These are phyloP conservation scores for Drosophila paulistorum DNA, from an alignment of 1,140 invertebrate genomes.

Conservation along the genomic window DNA sequence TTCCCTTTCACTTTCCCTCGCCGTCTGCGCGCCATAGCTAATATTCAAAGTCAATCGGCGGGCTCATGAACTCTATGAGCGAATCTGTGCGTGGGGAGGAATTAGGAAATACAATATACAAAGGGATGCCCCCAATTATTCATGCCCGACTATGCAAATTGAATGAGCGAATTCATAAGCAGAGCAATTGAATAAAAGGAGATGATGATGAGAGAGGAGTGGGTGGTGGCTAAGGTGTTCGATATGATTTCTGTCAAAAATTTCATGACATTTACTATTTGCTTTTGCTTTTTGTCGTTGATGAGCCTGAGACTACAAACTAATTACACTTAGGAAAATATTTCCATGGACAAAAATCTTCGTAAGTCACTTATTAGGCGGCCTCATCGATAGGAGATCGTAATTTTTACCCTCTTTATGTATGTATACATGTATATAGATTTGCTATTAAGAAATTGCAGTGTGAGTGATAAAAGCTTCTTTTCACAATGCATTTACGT, in stretches of 20 bases:
- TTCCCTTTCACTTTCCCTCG: background rate
- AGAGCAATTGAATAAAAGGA: slow-evolving; percentile 4
- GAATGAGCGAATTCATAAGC: slow-evolving; percentile 71
- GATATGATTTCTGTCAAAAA: slow-evolving; percentile 59
- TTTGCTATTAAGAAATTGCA: too few relatives aligned
- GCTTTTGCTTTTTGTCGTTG: slow-evolving; percentile 76
- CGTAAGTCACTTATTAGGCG: too few relatives aligned
- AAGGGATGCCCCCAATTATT: slow-evolving; percentile 57
- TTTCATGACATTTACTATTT: slow-evolving; percentile 60
- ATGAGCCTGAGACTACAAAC: slow-evolving; percentile 56
- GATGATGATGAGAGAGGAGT: background rate
- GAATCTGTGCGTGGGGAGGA: background rate
- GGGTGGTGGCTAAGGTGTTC: slow-evolving; percentile 18
- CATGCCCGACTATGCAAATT: slow-evolving; percentile 75
- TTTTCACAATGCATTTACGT: too few relatives aligned
- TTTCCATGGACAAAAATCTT: background rate
- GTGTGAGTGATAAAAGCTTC: too few relatives aligned
- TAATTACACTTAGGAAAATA: slow-evolving; percentile 17
- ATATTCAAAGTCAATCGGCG: slow-evolving; percentile 77
- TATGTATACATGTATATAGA: too few relatives aligned
- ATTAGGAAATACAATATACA: slow-evolving; percentile 35
- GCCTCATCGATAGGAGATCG: too few relatives aligned
- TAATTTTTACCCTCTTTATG: too few relatives aligned
- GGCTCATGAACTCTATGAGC: slow-evolving; percentile 70
- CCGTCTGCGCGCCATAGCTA: slow-evolving; percentile 32